These are phyloP conservation scores for Anguilla megastoma DNA, from an alignment of 2,797 vertebrate genomes.

Conservation along the genomic window DNA sequence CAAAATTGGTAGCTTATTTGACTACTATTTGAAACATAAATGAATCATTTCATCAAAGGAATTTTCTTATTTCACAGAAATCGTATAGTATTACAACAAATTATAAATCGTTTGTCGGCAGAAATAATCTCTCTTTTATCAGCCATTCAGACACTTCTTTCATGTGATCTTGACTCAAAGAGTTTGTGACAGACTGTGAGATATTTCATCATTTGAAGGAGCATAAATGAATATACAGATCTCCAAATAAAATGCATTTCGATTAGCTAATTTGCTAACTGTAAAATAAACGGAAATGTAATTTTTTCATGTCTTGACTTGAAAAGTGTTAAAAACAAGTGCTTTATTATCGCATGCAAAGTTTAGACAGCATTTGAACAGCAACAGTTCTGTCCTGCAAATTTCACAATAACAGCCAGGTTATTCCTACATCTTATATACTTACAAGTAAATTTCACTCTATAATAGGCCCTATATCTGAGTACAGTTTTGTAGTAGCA, in stretches of 20 bases:
- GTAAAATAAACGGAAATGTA: background rate
- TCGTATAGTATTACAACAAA: too few species aligned
- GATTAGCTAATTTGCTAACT: background rate
- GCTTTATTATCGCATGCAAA: background rate
- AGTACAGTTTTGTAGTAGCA: background rate
- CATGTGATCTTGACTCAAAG: too few species aligned
- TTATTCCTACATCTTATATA: background rate
- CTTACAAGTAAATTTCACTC: too few species aligned
- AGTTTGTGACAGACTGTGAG: too few species aligned
- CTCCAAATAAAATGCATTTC: background rate
- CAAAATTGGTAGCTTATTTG: too few species aligned
- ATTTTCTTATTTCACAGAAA: too few species aligned
- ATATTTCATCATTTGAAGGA: background rate
- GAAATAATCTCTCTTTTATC: too few species aligned
- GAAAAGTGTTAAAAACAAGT: background rate
- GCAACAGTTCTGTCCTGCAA: background rate
- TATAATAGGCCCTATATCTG: too few species aligned
- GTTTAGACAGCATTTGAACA: background rate
- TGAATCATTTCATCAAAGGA: too few species aligned
- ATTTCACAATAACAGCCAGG: background rate
- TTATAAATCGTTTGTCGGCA: too few species aligned
- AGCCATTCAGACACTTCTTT: too few species aligned
- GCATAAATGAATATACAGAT: background rate
- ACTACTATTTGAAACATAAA: too few species aligned
- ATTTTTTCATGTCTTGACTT: background rate